Evolutionary conservation across 2,888 invertebrate genomes (phyloP), one percentile per base, ranked within the genome.

Genomic region (Eupithecia subfuscata): DNA sequence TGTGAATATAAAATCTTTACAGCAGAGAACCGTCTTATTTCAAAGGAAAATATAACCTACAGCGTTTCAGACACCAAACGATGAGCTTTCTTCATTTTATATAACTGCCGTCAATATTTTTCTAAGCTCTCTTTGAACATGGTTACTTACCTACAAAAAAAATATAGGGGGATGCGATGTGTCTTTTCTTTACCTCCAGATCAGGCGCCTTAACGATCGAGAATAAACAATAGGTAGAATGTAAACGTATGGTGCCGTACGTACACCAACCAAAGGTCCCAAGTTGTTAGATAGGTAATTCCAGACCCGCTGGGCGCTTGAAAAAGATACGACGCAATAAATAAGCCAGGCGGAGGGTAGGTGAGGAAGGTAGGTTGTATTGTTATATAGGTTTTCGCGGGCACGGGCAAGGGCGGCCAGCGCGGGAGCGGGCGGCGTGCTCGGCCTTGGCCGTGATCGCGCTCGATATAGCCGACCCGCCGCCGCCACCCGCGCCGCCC

Each of bases 361-460:
- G 75, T 73, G 71, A 69, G 69, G 76, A 75, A 75, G 71, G 71
- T 68, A 75, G 68, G 73, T 71, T 45, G 72, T 80, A 77, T 78
- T 78, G 77, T 78, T 80, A 79, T 78, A 76, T 80, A 78, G 70
- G 64, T 76, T 69, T 73, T 75, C 77, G 80, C 77, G 82, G 74
- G 68, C 80, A 77, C 81, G 80, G 83, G 86, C 85, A 84, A 84
- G 87, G 85, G 85, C 85, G 88, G 85, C 79, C 82, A 83, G 85
- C 83, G 77, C 82, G 85, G 85, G 86, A 86, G 85, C 87, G 89
- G 91, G 86, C 90, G 92, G 86, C 86, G 82, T 81, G 84, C 85
- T 88, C 89, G 91, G 90, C 94, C 94, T 94, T 95, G 94, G 93
- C 94, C 94, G 92, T 94, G 94, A 95, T 93, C 94, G 93, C 88